Evolutionary conservation across 2,113 vertebrate genomes (phyloP), one percentile per base, ranked within the genome.

Genomic region (Tachycineta bicolor): DNA sequence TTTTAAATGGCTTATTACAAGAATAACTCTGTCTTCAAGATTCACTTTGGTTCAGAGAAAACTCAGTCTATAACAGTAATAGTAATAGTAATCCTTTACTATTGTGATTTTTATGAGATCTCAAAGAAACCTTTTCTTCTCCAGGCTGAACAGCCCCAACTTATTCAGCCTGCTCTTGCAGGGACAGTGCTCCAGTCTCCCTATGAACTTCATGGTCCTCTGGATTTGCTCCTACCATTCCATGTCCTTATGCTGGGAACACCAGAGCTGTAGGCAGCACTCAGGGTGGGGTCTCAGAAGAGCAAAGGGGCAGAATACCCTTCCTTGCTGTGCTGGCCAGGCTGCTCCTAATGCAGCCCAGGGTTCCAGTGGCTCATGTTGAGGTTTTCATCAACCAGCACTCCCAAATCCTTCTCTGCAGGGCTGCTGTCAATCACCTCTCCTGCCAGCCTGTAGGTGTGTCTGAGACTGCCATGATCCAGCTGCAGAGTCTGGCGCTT

Each of bases 311-410:
- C 14, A 52, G 33, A 74, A 33, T 67, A 12, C 18, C 19, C 15
- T 24, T 23, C 28, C 28, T 67, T 0, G 0, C 24, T 5, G 4
- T 49, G 25, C 50, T 63, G 41, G 29, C 56, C 75, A 18, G 0
- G 0, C 31, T 71, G 41, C 34, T 50, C 59, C 50, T 33, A 10
- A 23, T 44, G 43, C 37, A 81, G 22, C 22, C 43, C 43, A 16
- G 59, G 31, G 14, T 34, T 43, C 44, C 4, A 2, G 22, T 50
- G 18, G 21, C 11, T 58, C 43, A 19, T 18, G 5, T 1, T 50
- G 26, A 49, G 34, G 4, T 58, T 58, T 65, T 20, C 37, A 50
- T 23, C 59, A 65, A 4, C 26, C 37, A 58, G 33, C 44, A 44
- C 22, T 8, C 5, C 7, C 29, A 55, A 33, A 7, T 20, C 41